Percentiles rank a stretch among this genome's conserved stretches.
Evolutionary conservation across 1,140 invertebrate species (phyloP).

Genomic region (Drosophila lowei): DNA sequence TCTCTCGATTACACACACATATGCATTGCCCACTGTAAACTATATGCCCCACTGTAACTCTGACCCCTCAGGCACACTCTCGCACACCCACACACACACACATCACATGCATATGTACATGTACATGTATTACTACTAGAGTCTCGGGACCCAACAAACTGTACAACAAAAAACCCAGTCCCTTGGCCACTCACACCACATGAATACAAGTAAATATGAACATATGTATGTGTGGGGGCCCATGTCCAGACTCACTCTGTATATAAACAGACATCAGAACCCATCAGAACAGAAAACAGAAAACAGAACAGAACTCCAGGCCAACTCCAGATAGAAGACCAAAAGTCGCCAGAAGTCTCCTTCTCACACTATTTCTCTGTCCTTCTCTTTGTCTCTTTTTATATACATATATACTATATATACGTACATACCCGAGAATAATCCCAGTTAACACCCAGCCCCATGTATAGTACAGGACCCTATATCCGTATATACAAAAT

Average conservation of each 20-base stretch:
- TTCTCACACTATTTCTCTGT: neutral
- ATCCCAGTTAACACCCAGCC: no score
- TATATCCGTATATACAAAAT: slow-evolving; percentile 34
- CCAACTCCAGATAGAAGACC: slow-evolving; percentile 3
- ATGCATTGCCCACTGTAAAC: slow-evolving; percentile 43
- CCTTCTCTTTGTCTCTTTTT: no score
- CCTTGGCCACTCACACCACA: slow-evolving; percentile 12
- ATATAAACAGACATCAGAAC: slow-evolving; percentile 46
- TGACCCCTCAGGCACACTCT: slow-evolving; percentile 33
- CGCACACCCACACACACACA: slow-evolving; percentile 15
- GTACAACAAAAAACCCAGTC: slow-evolving; percentile 4
- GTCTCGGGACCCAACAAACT: slow-evolving; percentile 10
- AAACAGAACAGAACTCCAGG: slow-evolving; percentile 20
- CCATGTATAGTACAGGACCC: no score
- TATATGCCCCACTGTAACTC: slow-evolving; percentile 37
- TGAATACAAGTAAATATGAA: slow-evolving; percentile 23
- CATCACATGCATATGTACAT: slow-evolving; percentile 7
- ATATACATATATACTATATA: slow-evolving; percentile 21
- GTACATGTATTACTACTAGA: neutral
- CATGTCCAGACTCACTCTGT: slow-evolving; percentile 34
- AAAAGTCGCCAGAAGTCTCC: neutral
- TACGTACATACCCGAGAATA: slow-evolving; percentile 37
- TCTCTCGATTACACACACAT: slow-evolving; percentile 16
- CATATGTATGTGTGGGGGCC: slow-evolving; percentile 14
- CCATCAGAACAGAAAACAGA: slow-evolving; percentile 8